A percentile compares a stretch with the other conserved stretches of the same genome.
phyloP scores from a whole-genome alignment of 2,113 vertebrate species.

The Sarotherodon lohbergeri region DNA sequence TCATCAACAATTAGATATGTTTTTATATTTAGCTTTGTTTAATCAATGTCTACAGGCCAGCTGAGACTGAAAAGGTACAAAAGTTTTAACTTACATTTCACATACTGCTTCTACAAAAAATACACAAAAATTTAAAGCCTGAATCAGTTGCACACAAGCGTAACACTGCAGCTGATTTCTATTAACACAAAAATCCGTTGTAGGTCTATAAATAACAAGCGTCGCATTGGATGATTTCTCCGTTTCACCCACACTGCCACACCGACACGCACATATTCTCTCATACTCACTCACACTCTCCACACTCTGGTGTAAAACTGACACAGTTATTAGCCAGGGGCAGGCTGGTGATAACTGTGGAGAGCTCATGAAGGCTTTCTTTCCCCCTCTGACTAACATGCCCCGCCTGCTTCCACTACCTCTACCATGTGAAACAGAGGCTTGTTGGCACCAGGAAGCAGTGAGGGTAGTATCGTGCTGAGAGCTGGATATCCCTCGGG shows the following conservation, averaged over 20 bases:
- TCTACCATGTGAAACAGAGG: not conserved
- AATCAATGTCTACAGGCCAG: not conserved
- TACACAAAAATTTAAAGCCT: not conserved
- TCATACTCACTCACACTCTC: not conserved
- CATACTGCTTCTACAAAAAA: not conserved
- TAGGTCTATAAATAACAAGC: slow-evolving; percentile 31
- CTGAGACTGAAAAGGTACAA: not conserved
- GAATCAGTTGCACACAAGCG: not conserved
- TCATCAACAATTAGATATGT: not conserved
- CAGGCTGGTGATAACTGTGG: not conserved
- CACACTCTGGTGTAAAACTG: not conserved
- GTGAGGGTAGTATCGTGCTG: not conserved
- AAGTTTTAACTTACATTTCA: not conserved
- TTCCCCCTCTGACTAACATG: not conserved
- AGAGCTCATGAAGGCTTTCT: not conserved
- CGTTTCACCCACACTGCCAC: slow-evolving; percentile 3
- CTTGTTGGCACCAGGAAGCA: not conserved
- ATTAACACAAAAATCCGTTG: not conserved
- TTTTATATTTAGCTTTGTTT: not conserved
- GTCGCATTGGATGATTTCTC: not conserved
- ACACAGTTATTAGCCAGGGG: slow-evolving; percentile 20
- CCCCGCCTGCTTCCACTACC: not conserved
- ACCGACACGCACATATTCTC: not conserved
- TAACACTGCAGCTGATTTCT: not conserved
- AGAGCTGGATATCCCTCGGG: not conserved